Percentiles rank a stretch among this genome's conserved stretches.
Conservation (phyloP, 2,797 vertebrate genomes). For the Sus cebifrons region DNA sequence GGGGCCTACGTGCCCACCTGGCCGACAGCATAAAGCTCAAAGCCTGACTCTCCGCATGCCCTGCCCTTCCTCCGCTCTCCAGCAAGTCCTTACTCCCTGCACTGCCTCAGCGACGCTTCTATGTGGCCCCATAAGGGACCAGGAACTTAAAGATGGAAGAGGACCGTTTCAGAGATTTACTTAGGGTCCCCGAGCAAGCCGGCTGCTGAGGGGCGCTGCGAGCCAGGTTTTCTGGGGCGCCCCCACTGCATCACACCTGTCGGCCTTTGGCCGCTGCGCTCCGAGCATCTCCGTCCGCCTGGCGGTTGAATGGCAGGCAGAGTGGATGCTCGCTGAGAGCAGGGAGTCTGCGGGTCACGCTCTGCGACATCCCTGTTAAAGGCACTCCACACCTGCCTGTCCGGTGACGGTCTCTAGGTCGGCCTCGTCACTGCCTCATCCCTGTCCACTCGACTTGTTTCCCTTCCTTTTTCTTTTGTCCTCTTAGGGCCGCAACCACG, state of each 20-base stretch:
- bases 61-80: neutral
- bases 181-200: neutral
- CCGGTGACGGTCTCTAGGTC: neutral
- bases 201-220: neutral
- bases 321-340: neutral
- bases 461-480: no score
- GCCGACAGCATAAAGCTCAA: neutral
- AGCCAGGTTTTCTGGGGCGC: neutral
- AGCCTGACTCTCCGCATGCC: neutral
- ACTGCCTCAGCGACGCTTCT: neutral
- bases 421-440: neutral
- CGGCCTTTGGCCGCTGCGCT: neutral
- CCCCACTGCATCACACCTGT: neutral
- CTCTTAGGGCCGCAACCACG: no score
- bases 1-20: neutral
- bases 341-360: neutral
- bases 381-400: neutral
- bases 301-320: neutral
- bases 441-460: neutral
- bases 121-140: accelerated
- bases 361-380: neutral
- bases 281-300: accelerated
- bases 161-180: neutral
- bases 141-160: neutral
- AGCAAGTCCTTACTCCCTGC: neutral